These are phyloP conservation scores for Polyommatus iphigenia DNA, from an alignment of 2,888 invertebrate species.

Conservation along the genomic window DNA sequence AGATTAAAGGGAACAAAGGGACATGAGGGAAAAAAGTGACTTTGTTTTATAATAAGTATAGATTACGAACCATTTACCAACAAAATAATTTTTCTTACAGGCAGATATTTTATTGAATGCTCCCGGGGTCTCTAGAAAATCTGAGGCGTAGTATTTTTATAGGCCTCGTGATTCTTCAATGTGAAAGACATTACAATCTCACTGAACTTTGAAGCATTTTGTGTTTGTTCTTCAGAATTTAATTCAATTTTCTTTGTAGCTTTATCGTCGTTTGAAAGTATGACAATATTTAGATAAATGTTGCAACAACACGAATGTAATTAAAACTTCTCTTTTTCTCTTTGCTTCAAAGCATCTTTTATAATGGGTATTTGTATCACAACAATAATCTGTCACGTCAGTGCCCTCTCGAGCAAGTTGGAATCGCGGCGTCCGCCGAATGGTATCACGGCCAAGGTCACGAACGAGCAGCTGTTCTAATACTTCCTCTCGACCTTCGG, in stretches of 20 bases:
- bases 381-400: slow-evolving; percentile 12
- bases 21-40: too few species aligned
- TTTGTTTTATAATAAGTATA: too few species aligned
- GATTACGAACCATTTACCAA: background rate
- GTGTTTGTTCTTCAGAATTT: background rate
- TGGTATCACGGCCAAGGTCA: slow-evolving; percentile 74
- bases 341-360: background rate
- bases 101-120: background rate
- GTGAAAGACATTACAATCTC: slow-evolving; percentile 3
- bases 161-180: background rate
- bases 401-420: slow-evolving; percentile 55
- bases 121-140: background rate
- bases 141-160: slow-evolving; percentile 6
- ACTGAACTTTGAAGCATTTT: slow-evolving; percentile 2
- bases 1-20: too few species aligned
- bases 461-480: slow-evolving; percentile 40
- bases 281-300: background rate
- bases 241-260: background rate
- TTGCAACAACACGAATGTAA: background rate
- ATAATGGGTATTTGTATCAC: background rate
- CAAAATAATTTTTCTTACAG: background rate
- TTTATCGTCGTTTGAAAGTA: background rate
- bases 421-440: slow-evolving; percentile 62
- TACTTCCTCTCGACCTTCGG: slow-evolving; percentile 31
- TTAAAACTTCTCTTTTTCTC: background rate